Base-by-base conservation (phyloP, 2,797 vertebrate species). In the Dermochelys coriacea region DNA sequence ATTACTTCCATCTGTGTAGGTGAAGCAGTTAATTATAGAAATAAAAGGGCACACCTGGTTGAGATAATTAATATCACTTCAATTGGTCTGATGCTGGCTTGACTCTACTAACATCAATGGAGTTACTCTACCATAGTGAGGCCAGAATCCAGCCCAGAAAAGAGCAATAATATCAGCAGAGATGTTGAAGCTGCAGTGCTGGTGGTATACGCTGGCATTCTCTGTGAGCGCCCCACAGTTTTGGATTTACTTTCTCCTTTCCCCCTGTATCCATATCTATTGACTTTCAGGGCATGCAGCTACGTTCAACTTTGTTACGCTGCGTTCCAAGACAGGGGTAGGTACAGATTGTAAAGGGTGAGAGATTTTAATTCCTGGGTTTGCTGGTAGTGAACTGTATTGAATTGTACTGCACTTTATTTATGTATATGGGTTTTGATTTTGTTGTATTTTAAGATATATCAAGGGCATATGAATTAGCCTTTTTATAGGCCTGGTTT, bases 331-430 rank as follows among this genome's bases (percentile, higher is more conserved):
- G 41, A 12, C 19, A 23, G 12, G 6, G 45, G 12, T 75, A 14
- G 45, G 27, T 12, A 47, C 29, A 47, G 25, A 15, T 8, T 75
- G 7, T 27, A 16, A 75, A 47, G 12, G 14, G 74, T 47, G 45
- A 47, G 21, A 27, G 74, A 75, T 31, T 6, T 64, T 10, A 45
- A 25, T 23, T 34, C 9, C 55, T 51, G 47, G 8, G 21, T 19
- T 51, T 83, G 5, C 54, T 16, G 34, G 34, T 31, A 83, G 55
- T 0, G 2, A 50, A 31, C 3, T 74, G 16, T 68, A 12, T 51
- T 5, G 23, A 91, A 3, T 29, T 55, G 10, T 10, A 82, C 27
- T 0, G 0, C 83, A 52, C 23, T 49, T 45, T 3, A 59, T 29
- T 41, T 12, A 1, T 0, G 4, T 6, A 18, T 21, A 23, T 25